Base-by-base conservation (phyloP, 2,797 vertebrate genomes). In the Valencia hispanica region DNA sequence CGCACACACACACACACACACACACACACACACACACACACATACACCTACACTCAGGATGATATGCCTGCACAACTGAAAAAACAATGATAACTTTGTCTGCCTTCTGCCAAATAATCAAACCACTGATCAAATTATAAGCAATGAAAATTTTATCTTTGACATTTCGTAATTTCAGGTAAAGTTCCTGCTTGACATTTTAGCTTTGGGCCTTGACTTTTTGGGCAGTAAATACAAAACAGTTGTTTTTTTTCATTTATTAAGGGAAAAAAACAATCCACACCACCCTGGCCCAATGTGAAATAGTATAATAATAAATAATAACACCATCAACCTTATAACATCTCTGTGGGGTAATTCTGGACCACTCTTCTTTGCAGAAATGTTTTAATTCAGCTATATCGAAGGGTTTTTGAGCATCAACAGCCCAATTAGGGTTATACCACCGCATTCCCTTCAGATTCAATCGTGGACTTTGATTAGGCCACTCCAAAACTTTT, bases 41-140 rank as follows among this genome's bases (percentile, higher is more conserved):
- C n/a, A 89, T 84, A 86, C 91, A 88, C 30, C 8, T 17, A 36
- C 91, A 89, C 86, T 76, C 73, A 22, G 79, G 79, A 75, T 83
- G 87, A 89, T 89, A 82, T 75, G 72, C 30, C 79, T 83, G 87
- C 85, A 82, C 81, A 69, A 88, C 91, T 93, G 91, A 82, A 84
- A 88, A 89, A 88, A 92, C 89, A 91, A 92, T 50, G 85, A 91
- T 90, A 91, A 91, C 81, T 91, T 84, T 75, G 76, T 79, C 75
- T 53, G 78, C 81, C 72, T 20, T 79, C 75, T 72, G 86, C 80
- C 82, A 79, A 79, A 78, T 72, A 51, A 61, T 75, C 71, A 70
- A 70, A 30, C 73, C 32, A 25, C 70, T 11, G 79, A 81, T 79
- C 70, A 68, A 79, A 72, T 83, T 86, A 83, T 83, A 75, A 72